These are phyloP conservation scores for Tiaroga cobitis DNA, from an alignment of 2,797 vertebrate genomes.

Conservation along the genomic window DNA sequence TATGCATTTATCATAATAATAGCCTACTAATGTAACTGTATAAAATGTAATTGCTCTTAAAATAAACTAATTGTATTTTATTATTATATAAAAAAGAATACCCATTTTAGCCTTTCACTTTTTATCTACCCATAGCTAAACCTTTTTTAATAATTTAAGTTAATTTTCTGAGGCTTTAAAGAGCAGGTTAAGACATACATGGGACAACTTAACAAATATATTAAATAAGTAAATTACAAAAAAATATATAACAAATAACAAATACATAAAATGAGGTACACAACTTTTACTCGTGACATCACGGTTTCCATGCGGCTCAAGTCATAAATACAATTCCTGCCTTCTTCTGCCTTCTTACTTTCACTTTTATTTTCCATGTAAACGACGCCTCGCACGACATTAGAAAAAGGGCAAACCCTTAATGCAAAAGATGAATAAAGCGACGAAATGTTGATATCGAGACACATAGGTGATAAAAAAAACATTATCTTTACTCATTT, in stretches of 20 bases:
- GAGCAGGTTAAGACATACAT: not conserved
- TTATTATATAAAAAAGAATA: not conserved
- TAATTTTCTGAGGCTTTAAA: not conserved
- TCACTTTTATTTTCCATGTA: constrained; percentile 45
- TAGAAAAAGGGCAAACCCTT: not conserved
- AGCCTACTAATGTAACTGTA: not conserved
- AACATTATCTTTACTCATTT: not conserved
- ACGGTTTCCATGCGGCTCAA: not conserved
- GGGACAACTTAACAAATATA: not conserved
- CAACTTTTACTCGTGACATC: not conserved
- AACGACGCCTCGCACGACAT: not conserved
- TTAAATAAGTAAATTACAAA: not conserved
- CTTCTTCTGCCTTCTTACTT: constrained; percentile 20
- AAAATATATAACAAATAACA: not conserved
- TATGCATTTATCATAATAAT: not conserved
- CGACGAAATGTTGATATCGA: not conserved
- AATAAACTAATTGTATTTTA: not conserved
- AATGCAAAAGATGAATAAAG: not conserved
- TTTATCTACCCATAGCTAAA: too few relatives aligned
- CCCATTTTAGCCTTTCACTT: not conserved
- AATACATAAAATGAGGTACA: not conserved
- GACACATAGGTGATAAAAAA: not conserved
- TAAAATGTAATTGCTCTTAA: not conserved
- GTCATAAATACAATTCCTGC: not conserved
- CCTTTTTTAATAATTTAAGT: not conserved